These are phyloP conservation scores for Leptarthrus brevirostris DNA, from an alignment of 2,888 invertebrate species.

Conservation along the genomic window DNA sequence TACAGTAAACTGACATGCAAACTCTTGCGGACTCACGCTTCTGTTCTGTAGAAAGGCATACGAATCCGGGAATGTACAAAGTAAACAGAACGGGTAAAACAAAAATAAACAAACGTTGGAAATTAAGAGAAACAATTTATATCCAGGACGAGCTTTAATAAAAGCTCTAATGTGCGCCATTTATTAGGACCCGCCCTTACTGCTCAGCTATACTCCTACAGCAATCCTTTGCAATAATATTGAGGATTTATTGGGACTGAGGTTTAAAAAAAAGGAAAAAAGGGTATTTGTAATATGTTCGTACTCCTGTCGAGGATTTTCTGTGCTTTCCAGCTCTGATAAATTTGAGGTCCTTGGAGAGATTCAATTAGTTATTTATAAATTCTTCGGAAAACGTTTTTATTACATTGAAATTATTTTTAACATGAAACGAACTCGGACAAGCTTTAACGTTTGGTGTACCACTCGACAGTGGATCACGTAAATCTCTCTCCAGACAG, in stretches of 20 bases:
- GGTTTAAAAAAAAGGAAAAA: not conserved
- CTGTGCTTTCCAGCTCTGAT: not conserved
- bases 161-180: slow-evolving; percentile 47
- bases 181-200: slow-evolving; percentile 15
- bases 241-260: slow-evolving; percentile 23
- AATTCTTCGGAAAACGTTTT: not conserved
- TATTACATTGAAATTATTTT: not conserved
- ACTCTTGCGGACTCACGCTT: slow-evolving; percentile 10
- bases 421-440: no score
- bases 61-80: not conserved
- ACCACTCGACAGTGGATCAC: no score
- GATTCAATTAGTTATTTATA: slow-evolving; percentile 5
- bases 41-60: not conserved
- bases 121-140: slow-evolving; percentile 50
- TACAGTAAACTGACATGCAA: slow-evolving; percentile 44
- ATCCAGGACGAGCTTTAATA: slow-evolving; percentile 49
- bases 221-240: slow-evolving; percentile 14
- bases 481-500: not conserved
- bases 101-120: slow-evolving; percentile 42
- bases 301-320: not conserved
- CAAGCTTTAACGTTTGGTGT: no score
- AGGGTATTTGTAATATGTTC: slow-evolving; percentile 21
- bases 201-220: not conserved
- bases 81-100: slow-evolving; percentile 32
- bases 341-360: not conserved